phyloP scores from a whole-genome alignment of 2,888 invertebrate species.

The Chloroclysta siterata region DNA sequence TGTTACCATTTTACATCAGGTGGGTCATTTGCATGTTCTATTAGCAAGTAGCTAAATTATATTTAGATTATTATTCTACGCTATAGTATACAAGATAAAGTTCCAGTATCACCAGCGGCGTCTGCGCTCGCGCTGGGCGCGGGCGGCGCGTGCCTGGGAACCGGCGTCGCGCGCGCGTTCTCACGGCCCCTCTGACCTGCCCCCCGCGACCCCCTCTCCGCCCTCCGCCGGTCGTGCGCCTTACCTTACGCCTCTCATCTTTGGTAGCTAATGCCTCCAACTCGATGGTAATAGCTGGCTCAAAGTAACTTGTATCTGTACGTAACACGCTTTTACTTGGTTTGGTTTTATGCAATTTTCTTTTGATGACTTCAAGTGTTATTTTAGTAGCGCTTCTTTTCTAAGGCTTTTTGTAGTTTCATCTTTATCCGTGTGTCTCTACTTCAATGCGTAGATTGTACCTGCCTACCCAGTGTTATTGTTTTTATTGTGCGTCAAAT shows the following conservation, averaged over 20 bases:
- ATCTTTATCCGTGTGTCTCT: too few species aligned
- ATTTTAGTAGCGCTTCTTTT: too few species aligned
- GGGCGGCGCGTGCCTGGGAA: conserved; percentile 83
- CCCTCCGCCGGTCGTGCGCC: conserved; percentile 42
- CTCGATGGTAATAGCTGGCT: conserved; percentile 29
- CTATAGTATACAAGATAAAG: too few species aligned
- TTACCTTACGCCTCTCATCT: conserved; percentile 37
- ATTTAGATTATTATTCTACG: too few species aligned
- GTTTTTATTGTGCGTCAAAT: too few species aligned
- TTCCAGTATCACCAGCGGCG: conserved; percentile 43
- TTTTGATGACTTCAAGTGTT: neutral
- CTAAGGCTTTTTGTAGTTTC: too few species aligned
- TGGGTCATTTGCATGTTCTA: too few species aligned
- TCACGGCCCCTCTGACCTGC: conserved; percentile 79
- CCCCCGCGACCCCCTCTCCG: conserved; percentile 34
- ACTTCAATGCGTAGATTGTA: too few species aligned
- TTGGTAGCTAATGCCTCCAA: conserved; percentile 42
- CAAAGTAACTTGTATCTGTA: neutral
- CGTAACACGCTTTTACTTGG: neutral
- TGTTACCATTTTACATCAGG: too few species aligned
- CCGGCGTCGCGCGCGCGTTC: conserved; percentile 84
- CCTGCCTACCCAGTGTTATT: too few species aligned
- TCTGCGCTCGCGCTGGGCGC: conserved; percentile 62
- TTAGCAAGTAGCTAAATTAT: too few species aligned
- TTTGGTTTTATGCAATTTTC: neutral